These are phyloP conservation scores for Acrobasis consociella DNA, from an alignment of 2,888 invertebrate genomes.

Conservation along the genomic window DNA sequence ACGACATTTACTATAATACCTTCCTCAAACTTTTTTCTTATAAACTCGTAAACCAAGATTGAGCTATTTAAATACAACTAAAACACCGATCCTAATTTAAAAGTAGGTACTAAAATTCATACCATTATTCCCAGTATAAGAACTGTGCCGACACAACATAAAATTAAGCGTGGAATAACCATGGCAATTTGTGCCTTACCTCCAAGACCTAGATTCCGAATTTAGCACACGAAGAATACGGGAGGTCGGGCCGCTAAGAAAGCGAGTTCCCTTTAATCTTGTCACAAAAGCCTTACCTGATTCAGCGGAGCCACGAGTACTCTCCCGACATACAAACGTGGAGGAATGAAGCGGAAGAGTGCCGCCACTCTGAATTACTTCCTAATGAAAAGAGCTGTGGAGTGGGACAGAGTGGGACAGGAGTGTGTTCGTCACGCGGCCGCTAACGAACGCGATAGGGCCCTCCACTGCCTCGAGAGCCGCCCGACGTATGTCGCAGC, in stretches of 20 bases:
- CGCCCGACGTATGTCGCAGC: slow-evolving; percentile 50
- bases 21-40: not conserved
- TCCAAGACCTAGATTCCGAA: slow-evolving; percentile 66
- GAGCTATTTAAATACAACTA: not conserved
- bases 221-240: slow-evolving; percentile 66
- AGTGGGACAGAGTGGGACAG: slow-evolving; percentile 53
- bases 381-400: slow-evolving; percentile 80
- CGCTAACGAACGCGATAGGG: slow-evolving; percentile 77
- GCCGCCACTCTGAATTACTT: slow-evolving; percentile 80
- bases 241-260: slow-evolving; percentile 58
- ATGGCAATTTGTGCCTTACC: slow-evolving; percentile 39
- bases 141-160: slow-evolving; percentile 30
- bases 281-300: slow-evolving; percentile 81
- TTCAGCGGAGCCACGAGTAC: slow-evolving; percentile 74
- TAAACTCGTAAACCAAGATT: not conserved
- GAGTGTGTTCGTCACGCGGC: slow-evolving; percentile 67
- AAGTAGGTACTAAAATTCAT: slow-evolving; percentile 27
- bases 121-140: slow-evolving; percentile 27
- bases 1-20: not conserved
- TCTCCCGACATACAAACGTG: slow-evolving; percentile 69
- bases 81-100: slow-evolving; percentile 25
- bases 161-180: slow-evolving; percentile 35
- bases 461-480: slow-evolving; percentile 65
- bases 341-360: slow-evolving; percentile 80
- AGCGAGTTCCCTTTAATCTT: slow-evolving; percentile 79